Percentiles rank a stretch among this genome's conserved stretches.
These are phyloP conservation scores for Stomatorhinus ivindoensis DNA, from an alignment of 2,113 vertebrate genomes.

Conservation along the genomic window DNA sequence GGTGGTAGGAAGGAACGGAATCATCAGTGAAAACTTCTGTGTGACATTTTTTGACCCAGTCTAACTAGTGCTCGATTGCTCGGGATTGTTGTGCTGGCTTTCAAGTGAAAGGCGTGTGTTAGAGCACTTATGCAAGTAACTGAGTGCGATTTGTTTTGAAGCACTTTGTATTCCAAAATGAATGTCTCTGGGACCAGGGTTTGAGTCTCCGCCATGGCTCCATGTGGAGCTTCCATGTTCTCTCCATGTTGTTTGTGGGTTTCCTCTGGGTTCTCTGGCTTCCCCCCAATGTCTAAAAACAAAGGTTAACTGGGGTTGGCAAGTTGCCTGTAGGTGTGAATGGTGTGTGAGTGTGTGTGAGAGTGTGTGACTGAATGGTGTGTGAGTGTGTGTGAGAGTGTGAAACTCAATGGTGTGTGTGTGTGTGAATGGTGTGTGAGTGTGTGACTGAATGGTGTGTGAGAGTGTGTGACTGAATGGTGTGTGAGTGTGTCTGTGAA, in stretches of 20 bases:
- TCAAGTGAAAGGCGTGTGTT: not conserved
- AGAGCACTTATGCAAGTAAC: not conserved
- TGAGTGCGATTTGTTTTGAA: not conserved
- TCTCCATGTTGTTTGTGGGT: not conserved
- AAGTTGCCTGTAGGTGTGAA: not conserved
- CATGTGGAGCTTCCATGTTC: not conserved
- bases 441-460: too few relatives aligned
- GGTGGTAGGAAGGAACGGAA: not conserved
- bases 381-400: too few relatives aligned
- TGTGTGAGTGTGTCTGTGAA: too few relatives aligned
- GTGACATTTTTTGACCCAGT: not conserved
- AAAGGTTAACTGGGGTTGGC: not conserved
- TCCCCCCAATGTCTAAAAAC: not conserved
- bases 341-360: too few relatives aligned
- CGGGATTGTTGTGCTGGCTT: not conserved
- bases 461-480: too few relatives aligned
- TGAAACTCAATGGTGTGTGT: too few relatives aligned
- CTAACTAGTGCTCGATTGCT: not conserved
- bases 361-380: too few relatives aligned
- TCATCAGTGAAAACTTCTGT: not conserved
- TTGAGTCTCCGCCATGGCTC: not conserved
- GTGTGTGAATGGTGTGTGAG: too few relatives aligned
- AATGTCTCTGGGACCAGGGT: not conserved
- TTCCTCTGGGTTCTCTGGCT: not conserved
- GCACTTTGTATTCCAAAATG: not conserved